Conservation (phyloP, 2,113 vertebrate genomes). For the Oostethus manadensis region DNA sequence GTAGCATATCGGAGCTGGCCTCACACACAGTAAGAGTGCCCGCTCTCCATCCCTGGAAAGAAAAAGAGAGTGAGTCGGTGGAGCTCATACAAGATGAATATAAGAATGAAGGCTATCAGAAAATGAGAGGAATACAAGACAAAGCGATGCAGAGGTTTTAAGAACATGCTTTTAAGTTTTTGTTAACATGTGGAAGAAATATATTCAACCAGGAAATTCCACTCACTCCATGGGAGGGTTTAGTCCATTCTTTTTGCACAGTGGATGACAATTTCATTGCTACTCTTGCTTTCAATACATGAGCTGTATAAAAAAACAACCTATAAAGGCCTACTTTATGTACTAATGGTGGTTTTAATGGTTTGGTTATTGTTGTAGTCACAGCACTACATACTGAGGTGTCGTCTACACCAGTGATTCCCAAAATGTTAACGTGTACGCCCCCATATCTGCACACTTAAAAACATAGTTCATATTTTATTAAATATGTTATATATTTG, state of each 20-base stretch:
- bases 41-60: slow-evolving; percentile 32
- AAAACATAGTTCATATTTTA: no score
- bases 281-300: no score
- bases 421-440: no score
- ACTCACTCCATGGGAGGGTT: slow-evolving; percentile 2
- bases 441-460: no score
- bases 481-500: no score
- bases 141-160: background rate
- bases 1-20: slow-evolving; percentile 43
- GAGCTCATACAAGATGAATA: slow-evolving; percentile 9
- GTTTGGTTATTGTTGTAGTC: no score
- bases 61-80: slow-evolving; percentile 18
- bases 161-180: background rate
- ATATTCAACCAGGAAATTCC: background rate
- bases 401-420: no score
- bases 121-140: background rate
- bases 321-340: no score
- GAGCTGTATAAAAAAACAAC: no score
- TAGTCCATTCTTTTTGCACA: slow-evolving; percentile 13
- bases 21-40: slow-evolving; percentile 21
- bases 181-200: background rate
- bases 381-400: no score
- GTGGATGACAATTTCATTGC: no score
- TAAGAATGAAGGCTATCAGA: slow-evolving; percentile 10
- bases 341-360: no score